These are phyloP conservation scores for Shargacucullia verbasci DNA, from an alignment of 2,888 invertebrate genomes.

Conservation along the genomic window DNA sequence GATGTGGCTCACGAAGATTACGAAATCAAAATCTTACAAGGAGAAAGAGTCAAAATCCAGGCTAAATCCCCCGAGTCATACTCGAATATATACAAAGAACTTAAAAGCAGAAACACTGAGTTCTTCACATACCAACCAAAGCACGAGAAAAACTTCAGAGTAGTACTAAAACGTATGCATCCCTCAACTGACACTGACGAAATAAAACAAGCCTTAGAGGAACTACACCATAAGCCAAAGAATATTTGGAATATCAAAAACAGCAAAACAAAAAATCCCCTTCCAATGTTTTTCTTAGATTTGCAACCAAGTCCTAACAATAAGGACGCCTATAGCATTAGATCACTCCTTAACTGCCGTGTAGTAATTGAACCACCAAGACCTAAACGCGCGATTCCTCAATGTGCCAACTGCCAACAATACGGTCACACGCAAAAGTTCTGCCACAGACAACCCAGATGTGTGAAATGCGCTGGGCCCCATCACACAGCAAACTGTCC, in stretches of 20 bases:
- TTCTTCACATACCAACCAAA: slow-evolving; percentile 16
- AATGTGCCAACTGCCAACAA: slow-evolving; percentile 51
- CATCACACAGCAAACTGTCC: slow-evolving; percentile 30
- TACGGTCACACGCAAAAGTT: slow-evolving; percentile 52
- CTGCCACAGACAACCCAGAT: slow-evolving; percentile 42
- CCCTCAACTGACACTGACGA: neutral
- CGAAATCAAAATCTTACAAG: slow-evolving; percentile 32
- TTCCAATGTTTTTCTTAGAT: neutral
- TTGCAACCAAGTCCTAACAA: neutral
- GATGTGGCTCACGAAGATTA: slow-evolving; percentile 7
- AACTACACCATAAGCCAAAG: neutral
- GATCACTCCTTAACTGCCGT: neutral
- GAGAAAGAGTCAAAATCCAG: slow-evolving; percentile 40
- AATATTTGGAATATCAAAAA: neutral
- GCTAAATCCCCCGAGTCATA: too few relatives aligned
- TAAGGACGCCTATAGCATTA: neutral
- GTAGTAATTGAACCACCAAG: slow-evolving; percentile 38
- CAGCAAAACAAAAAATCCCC: too few relatives aligned
- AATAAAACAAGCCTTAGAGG: neutral
- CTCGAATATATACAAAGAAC: neutral
- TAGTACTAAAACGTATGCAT: slow-evolving; percentile 24
- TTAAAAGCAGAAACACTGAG: neutral
- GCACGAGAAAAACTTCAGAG: slow-evolving; percentile 31
- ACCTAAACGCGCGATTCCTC: slow-evolving; percentile 44
- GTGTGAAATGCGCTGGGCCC: slow-evolving; percentile 49